Evolutionary conservation across 2,113 vertebrate species (phyloP), one percentile per base, ranked within the genome.

Genomic region (Noturus placidus): DNA sequence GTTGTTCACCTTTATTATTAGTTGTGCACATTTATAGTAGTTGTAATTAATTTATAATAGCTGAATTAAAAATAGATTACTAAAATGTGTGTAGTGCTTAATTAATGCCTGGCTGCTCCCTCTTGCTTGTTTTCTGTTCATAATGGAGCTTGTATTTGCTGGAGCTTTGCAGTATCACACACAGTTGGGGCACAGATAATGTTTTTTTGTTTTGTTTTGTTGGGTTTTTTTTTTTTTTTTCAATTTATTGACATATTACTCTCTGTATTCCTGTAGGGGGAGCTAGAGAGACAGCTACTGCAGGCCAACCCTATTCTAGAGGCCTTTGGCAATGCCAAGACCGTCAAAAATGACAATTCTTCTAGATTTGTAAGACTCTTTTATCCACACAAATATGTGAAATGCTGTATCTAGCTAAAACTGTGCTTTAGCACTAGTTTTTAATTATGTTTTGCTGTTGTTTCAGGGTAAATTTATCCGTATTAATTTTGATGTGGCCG

Each of bases 231-330:
- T 8, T 46, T 8, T 1, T 50, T 50, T 50, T 70, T 80, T 13
- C 77, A 65, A 15, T 69, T n/a, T 86, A 67, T 86, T 94, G 81
- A 94, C 78, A 35, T 61, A 11, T 77, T 61, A 2, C 87, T 81
- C 84, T 80, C 54, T 92, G n/a, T 93, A 81, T 93, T 93, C 65
- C 92, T 33, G 27, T 92, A 98, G 97, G 97, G 97, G 0, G 97
- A 98, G 91, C 95, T 98, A 90, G 97, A 98, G 92, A 95, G 94
- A 61, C 97, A 98, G 92, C 94, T 98, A 33, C 95, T 98, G 52
- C 97, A 98, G 91, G 97, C 97, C 88, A 98, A 98, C 89, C 97
- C 97, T 46, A 96, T 98, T 76, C 92, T 98, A 91, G 97, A 98
- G 92, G 96, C 97, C 91, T 97, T 98, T 0, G 97, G 97, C 69